Conservation (phyloP, 2,113 vertebrate species). For the Oreocharis arfaki region DNA sequence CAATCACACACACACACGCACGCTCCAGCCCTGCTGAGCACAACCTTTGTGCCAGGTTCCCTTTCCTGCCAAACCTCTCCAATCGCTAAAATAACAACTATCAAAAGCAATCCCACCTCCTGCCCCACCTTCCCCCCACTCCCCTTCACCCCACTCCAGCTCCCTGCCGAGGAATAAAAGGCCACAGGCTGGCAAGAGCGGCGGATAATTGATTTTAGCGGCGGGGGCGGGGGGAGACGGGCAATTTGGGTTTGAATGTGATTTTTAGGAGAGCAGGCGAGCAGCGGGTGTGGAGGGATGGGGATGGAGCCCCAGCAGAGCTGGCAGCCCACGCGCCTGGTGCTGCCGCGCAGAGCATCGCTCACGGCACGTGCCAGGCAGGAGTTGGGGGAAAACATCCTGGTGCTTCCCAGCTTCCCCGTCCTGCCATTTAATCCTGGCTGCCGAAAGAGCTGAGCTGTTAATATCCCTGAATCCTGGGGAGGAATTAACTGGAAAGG, state of each 20-base stretch:
- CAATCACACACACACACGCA: not conserved
- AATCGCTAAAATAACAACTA: slow-evolving; percentile 9
- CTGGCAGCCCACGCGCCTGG: not conserved
- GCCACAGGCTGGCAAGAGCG: not conserved
- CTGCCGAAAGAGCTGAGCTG: not conserved
- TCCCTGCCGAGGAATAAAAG: slow-evolving; percentile 29
- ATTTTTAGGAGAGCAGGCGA: slow-evolving; percentile 28
- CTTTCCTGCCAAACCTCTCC: slow-evolving; percentile 12
- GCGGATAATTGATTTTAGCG: slow-evolving; percentile 41
- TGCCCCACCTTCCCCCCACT: not conserved
- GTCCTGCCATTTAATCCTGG: not conserved
- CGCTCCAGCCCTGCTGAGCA: not conserved
- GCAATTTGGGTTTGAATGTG: slow-evolving; percentile 57
- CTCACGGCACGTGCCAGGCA: not conserved
- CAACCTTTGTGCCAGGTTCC: slow-evolving; percentile 24
- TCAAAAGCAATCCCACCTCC: slow-evolving; percentile 29
- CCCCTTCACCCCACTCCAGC: not conserved
- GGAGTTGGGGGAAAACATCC: not conserved
- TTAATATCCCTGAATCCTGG: not conserved
- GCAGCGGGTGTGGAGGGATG: slow-evolving; percentile 16
- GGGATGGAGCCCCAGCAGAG: slow-evolving; percentile 3
- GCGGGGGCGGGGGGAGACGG: slow-evolving; percentile 31
- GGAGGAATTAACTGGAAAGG: not conserved
- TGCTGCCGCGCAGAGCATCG: not conserved
- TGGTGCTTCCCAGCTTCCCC: not conserved